Conservation (phyloP, 92 coral and sea anemone genomes). For the Ricordea florida region DNA sequence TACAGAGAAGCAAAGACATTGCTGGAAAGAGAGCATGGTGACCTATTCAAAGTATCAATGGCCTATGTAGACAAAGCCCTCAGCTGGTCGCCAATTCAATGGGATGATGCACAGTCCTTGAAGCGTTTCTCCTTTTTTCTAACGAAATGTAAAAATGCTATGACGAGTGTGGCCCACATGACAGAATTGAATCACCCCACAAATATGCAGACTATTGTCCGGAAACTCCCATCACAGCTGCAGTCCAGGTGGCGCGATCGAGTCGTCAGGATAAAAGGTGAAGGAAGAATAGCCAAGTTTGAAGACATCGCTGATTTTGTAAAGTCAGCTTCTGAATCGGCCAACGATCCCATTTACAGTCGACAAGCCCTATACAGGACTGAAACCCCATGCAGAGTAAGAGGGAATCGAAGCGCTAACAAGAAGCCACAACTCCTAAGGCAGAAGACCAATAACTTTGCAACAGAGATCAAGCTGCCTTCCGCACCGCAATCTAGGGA, state of each 20-base stretch:
- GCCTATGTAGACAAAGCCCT: constrained; percentile 53
- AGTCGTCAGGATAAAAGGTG: constrained; percentile 31
- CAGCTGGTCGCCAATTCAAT: constrained; percentile 37
- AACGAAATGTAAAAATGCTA: constrained; percentile 51
- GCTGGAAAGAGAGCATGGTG: constrained; percentile 58
- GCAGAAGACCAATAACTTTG: constrained; percentile 28
- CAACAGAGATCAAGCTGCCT: constrained; percentile 4
- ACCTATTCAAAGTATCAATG: constrained; percentile 51
- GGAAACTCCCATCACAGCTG: constrained; percentile 46
- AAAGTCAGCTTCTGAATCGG: constrained; percentile 57
- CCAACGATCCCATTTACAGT: constrained; percentile 59
- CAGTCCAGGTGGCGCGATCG: constrained; percentile 61
- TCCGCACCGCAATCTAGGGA: background rate
- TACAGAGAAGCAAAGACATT: constrained; percentile 46
- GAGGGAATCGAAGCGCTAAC: background rate
- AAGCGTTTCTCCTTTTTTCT: constrained; percentile 39
- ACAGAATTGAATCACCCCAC: constrained; percentile 53
- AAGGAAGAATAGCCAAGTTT: constrained; percentile 14
- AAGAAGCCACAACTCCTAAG: constrained; percentile 2
- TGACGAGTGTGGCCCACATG: constrained; percentile 41
- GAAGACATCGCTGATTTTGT: constrained; percentile 50
- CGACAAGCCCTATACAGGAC: background rate
- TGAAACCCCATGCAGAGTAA: background rate
- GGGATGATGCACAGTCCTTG: constrained; percentile 27
- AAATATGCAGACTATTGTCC: constrained; percentile 57